These are phyloP conservation scores for Trachelus stipa DNA, from an alignment of 2,888 invertebrate genomes.

Conservation along the genomic window DNA sequence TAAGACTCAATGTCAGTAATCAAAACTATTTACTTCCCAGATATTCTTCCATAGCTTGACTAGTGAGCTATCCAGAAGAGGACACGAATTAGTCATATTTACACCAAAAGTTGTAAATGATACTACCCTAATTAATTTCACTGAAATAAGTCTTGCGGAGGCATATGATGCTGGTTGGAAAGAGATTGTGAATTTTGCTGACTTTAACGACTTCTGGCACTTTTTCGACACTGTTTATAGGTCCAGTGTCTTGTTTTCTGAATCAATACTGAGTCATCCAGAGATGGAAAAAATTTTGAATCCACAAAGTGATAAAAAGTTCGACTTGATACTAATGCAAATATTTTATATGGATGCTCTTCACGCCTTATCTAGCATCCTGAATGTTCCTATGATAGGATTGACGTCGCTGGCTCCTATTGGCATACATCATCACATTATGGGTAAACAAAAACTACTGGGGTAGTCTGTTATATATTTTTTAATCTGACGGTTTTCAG, in stretches of 20 bases:
- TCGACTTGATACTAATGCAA: conserved; percentile 14
- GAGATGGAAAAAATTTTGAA: conserved; percentile 12
- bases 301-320: conserved; percentile 4
- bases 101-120: conserved; percentile 39
- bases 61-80: conserved; percentile 34
- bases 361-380: not conserved
- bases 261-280: not conserved
- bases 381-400: conserved; percentile 14
- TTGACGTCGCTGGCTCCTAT: not conserved
- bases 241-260: not conserved
- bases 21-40: not conserved
- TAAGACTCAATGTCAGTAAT: not conserved
- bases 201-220: not conserved
- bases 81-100: conserved; percentile 41
- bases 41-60: conserved; percentile 37
- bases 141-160: conserved; percentile 27
- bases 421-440: not conserved
- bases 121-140: conserved; percentile 32
- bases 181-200: not conserved
- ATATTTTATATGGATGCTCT: not conserved
- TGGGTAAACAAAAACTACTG: conserved; percentile 1
- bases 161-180: not conserved
- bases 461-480: not conserved
- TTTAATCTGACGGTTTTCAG: not conserved
- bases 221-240: not conserved